Percentiles rank a stretch among this genome's conserved stretches.
These are phyloP conservation scores for Oreortyx pictus DNA, from an alignment of 2,797 vertebrate genomes.

Conservation along the genomic window DNA sequence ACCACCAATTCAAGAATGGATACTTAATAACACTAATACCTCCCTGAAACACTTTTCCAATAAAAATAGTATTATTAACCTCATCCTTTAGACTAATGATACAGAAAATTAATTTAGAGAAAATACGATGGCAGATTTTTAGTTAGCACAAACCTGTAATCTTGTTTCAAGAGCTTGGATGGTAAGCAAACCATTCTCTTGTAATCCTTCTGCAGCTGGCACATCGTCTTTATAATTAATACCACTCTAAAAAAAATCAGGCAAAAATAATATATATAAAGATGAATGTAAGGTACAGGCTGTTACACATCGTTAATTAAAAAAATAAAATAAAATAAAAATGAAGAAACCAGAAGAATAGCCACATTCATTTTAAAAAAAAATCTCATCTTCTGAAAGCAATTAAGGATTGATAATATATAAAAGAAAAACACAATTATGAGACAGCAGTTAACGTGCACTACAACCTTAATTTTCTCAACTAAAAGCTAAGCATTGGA, in stretches of 20 bases:
- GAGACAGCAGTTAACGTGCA: conserved; percentile 12
- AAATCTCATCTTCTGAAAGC: neutral
- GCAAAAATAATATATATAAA: neutral
- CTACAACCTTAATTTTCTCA: neutral
- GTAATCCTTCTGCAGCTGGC: conserved; percentile 59
- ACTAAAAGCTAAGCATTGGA: neutral
- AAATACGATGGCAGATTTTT: neutral
- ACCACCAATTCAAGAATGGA: neutral
- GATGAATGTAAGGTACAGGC: neutral
- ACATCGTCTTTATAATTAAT: conserved; percentile 32
- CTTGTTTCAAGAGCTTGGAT: conserved; percentile 88
- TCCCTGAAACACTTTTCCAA: neutral
- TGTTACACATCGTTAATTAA: neutral
- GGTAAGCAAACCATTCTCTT: conserved; percentile 83
- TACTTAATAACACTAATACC: neutral
- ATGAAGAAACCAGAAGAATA: neutral
- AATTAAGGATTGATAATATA: neutral
- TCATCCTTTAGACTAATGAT: neutral
- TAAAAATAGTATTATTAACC: neutral
- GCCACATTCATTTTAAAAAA: neutral
- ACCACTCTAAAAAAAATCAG: conserved; percentile 72
- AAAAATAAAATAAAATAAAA: neutral
- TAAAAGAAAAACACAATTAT: neutral
- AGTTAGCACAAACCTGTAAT: conserved; percentile 84
- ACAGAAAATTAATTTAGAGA: neutral